Conservation (phyloP, 2,888 invertebrate genomes). For the Mechanitis messenoides region DNA sequence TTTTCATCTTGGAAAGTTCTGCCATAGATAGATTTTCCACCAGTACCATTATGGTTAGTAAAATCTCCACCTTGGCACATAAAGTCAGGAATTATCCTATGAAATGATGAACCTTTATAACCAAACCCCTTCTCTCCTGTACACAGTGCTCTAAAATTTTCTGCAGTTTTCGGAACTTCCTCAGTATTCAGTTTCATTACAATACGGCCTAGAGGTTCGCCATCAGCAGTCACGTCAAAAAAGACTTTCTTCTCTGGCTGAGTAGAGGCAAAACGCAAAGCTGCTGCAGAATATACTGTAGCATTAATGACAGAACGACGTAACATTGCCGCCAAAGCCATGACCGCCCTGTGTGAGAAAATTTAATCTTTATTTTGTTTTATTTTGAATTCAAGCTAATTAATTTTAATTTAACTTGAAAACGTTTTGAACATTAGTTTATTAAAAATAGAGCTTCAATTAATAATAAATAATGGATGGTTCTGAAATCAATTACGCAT, state of each 20-base stretch:
- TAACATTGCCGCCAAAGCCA: slow-evolving; percentile 49
- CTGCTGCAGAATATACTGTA: slow-evolving; percentile 62
- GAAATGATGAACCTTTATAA: slow-evolving; percentile 93
- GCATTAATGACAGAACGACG: slow-evolving; percentile 59
- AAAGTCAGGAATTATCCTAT: slow-evolving; percentile 93
- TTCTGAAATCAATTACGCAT: too few species aligned
- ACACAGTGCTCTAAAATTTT: slow-evolving; percentile 96
- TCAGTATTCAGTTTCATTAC: slow-evolving; percentile 91
- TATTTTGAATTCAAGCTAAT: not conserved
- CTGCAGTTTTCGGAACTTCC: slow-evolving; percentile 94
- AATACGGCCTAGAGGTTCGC: slow-evolving; percentile 87
- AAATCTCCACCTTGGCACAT: slow-evolving; percentile 98
- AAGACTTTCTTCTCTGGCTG: slow-evolving; percentile 78
- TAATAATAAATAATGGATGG: too few species aligned
- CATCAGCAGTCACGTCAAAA: slow-evolving; percentile 93
- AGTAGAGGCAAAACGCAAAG: slow-evolving; percentile 59
- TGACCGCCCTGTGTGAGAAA: slow-evolving; percentile 26
- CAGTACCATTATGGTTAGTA: slow-evolving; percentile 93
- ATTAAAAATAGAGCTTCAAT: too few species aligned
- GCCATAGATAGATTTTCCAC: slow-evolving; percentile 97
- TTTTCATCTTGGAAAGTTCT: slow-evolving; percentile 96
- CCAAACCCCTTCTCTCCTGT: slow-evolving; percentile 80
- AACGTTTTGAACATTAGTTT: too few species aligned
- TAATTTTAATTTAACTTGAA: too few species aligned
- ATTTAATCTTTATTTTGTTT: not conserved